These are phyloP conservation scores for Hyppa rectilinea DNA, from an alignment of 2,888 invertebrate genomes.

Conservation along the genomic window DNA sequence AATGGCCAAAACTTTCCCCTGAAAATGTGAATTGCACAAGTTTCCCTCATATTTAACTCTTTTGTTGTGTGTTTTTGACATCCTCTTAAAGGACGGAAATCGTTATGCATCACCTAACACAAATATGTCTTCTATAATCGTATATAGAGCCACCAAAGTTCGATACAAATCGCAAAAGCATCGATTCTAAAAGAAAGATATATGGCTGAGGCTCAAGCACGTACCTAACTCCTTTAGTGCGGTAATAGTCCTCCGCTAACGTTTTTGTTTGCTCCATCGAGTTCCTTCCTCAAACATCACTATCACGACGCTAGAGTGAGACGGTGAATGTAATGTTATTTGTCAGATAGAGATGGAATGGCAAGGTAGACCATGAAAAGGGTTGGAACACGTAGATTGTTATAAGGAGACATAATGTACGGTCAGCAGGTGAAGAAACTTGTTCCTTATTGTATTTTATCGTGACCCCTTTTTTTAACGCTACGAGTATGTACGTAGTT, in stretches of 20 bases:
- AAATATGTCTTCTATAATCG: neutral
- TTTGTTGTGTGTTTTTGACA: neutral
- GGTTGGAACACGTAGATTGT: constrained; percentile 43
- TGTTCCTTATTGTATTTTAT: constrained; percentile 4
- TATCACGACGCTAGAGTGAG: constrained; percentile 43
- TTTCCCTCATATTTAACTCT: neutral
- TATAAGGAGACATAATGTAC: constrained; percentile 40
- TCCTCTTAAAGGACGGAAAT: neutral
- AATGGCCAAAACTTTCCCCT: neutral
- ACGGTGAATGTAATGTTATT: neutral
- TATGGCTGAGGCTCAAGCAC: neutral
- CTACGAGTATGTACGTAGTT: neutral
- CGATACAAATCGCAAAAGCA: constrained; percentile 13
- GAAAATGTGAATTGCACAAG: neutral
- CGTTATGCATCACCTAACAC: neutral
- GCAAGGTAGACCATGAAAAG: constrained; percentile 43
- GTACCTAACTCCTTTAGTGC: constrained; percentile 22
- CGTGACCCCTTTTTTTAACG: neutral
- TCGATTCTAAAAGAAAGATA: constrained; percentile 16
- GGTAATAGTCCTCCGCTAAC: constrained; percentile 35
- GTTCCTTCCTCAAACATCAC: constrained; percentile 59
- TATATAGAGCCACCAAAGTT: neutral
- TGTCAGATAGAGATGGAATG: constrained; percentile 26
- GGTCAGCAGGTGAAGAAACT: constrained; percentile 29
- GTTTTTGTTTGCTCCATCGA: constrained; percentile 59